Evolutionary conservation across 2,888 invertebrate species (phyloP).

Genomic region (Apocheima hispidaria): DNA sequence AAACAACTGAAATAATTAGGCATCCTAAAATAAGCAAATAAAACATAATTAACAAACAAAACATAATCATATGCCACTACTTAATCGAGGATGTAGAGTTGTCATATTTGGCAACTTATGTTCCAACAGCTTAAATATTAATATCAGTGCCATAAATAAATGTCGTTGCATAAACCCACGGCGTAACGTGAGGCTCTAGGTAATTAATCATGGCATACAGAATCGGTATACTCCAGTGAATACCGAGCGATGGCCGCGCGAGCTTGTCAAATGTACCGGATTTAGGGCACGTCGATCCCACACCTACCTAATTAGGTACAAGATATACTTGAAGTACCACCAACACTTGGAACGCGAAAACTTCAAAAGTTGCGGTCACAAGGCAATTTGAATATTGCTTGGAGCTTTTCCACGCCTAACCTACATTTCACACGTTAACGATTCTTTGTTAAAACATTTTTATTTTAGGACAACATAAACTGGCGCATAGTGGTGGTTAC

Average conservation of each 20-base stretch:
- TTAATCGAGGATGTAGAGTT: background rate
- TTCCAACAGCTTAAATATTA: slow-evolving; percentile 5
- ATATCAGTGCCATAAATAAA: slow-evolving; percentile 14
- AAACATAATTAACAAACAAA: too few relatives aligned
- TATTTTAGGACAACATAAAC: slow-evolving; percentile 51
- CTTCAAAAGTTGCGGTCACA: slow-evolving; percentile 18
- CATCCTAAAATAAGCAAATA: too few relatives aligned
- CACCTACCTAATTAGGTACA: slow-evolving; percentile 38
- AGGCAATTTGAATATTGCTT: slow-evolving; percentile 16
- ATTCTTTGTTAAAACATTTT: slow-evolving; percentile 51
- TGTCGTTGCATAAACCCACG: slow-evolving; percentile 31
- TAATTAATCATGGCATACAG: slow-evolving; percentile 41
- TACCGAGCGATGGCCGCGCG: slow-evolving; percentile 38
- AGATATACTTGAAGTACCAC: slow-evolving; percentile 22
- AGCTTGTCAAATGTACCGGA: slow-evolving; percentile 42
- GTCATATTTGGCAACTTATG: background rate
- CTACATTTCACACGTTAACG: slow-evolving; percentile 34
- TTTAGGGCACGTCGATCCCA: slow-evolving; percentile 40
- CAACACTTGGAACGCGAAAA: slow-evolving; percentile 9
- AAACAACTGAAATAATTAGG: too few relatives aligned
- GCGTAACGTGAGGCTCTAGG: slow-evolving; percentile 22
- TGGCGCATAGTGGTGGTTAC: slow-evolving; percentile 34
- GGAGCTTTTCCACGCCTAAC: slow-evolving; percentile 23
- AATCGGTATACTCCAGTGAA: slow-evolving; percentile 41
- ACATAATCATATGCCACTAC: background rate